Evolutionary conservation across 2,797 vertebrate species (phyloP), one percentile per base, ranked within the genome.

Genomic region (Poeciliopsis presidionis): DNA sequence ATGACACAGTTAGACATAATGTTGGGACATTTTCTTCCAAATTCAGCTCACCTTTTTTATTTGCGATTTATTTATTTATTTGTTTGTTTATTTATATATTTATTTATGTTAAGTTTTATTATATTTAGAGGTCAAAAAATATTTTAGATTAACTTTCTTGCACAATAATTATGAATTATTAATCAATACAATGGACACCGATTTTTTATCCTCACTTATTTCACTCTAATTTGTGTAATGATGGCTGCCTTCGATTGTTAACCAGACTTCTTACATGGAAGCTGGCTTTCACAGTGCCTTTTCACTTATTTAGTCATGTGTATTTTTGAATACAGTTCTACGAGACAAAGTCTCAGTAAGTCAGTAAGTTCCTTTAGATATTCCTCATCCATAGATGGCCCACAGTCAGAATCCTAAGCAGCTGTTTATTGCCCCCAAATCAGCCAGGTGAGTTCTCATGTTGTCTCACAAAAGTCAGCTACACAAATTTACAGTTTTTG

Each of bases 291-390:
- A 39, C 9, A 33, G 13, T 36, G 43, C 18, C 3, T 13, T 77
- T 77, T 8, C 11, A 77, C 20, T 70, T 39, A 76, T 53, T 41
- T 69, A n/a, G 36, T 43, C 9, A 69, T 43, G 67, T 67, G 7
- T 6, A 46, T 49, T 49, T 36, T 39, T 20, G 39, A 22, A 39
- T 36, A 39, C 22, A 74, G 30, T 22, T 51, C 22, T 75, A 33
- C 33, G n/a, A 28, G 25, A 6, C 43, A 20, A 46, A 28, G n/a
- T 57, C 53, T 28, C 14, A 18, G 30, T 20, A 63, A 36, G 30
- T 63, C 59, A 22, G 20, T 51, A 51, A 51, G 49, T 51, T 18
- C 16, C 61, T 65, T 39, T 39, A 65, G 33, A 20, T 39, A 65
- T 11, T 39, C 18, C 4, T 65, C 33, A 4, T 65, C 18, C 33